Conservation (phyloP, 1,140 invertebrate species). For the Tyrophagus putrescentiae region DNA sequence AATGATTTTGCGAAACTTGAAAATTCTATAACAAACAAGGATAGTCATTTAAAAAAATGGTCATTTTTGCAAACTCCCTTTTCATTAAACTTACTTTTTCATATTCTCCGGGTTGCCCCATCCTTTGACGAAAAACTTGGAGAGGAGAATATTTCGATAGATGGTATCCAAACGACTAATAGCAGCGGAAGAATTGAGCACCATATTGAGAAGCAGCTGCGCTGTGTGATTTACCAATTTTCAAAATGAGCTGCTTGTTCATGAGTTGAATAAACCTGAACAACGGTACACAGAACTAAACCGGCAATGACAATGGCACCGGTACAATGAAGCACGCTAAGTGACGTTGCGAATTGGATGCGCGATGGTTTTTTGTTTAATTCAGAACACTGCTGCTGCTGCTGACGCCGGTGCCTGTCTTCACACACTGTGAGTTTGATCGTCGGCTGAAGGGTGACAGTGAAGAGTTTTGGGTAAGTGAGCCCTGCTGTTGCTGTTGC, state of each 20-base stretch:
- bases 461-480: too few relatives aligned
- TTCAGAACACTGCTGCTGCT: too few relatives aligned
- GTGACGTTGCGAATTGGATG: too few relatives aligned
- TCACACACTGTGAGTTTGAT: too few relatives aligned
- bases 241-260: background rate
- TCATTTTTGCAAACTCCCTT: background rate
- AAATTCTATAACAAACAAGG: constrained; percentile 57
- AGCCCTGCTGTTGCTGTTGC: too few relatives aligned
- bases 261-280: background rate
- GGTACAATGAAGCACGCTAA: too few relatives aligned
- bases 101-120: constrained; percentile 88
- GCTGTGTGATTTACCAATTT: background rate
- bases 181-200: background rate
- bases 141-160: constrained; percentile 71
- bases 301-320: background rate
- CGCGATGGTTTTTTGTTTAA: too few relatives aligned
- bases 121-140: constrained; percentile 87
- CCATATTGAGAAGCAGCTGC: background rate
- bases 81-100: constrained; percentile 47
- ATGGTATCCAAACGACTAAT: constrained; percentile 56
- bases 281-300: background rate
- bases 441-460: too few relatives aligned
- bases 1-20: constrained; percentile 74
- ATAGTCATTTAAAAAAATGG: constrained; percentile 24
- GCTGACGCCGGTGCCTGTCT: too few relatives aligned